phyloP scores from a whole-genome alignment of 1,140 invertebrate species.

The Helicorthomorpha holstii region DNA sequence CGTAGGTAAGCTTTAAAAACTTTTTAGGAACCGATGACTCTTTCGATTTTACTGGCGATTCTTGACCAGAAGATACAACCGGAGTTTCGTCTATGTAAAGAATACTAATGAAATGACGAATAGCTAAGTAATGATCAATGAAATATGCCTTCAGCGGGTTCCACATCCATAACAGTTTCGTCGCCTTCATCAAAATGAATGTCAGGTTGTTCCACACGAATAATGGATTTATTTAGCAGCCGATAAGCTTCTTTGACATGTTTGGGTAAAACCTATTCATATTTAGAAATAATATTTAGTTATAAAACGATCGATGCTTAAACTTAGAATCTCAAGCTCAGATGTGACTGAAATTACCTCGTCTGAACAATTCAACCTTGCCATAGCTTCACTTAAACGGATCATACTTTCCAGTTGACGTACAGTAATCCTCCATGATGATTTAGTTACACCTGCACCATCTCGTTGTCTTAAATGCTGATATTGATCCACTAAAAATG shows the following conservation, averaged over 20 bases:
- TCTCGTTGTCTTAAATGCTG: conserved; percentile 69
- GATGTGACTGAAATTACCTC: too few species aligned
- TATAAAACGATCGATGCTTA: too few species aligned
- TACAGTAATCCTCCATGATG: conserved; percentile 93
- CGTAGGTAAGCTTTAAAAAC: conserved; percentile 77
- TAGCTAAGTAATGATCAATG: too few species aligned
- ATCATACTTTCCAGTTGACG: conserved; percentile 97
- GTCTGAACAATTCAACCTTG: conserved; percentile 84
- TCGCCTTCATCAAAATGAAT: conserved; percentile 74
- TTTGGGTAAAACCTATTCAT: conserved; percentile 38
- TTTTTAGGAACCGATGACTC: conserved; percentile 37
- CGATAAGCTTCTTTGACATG: conserved; percentile 91
- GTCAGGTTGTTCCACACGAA: conserved; percentile 93
- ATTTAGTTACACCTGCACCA: conserved; percentile 42
- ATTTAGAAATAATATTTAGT: too few species aligned
- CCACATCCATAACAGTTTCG: conserved; percentile 27
- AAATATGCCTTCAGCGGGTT: conserved; percentile 11
- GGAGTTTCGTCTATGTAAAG: too few species aligned
- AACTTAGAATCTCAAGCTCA: too few species aligned
- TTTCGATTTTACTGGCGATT: not conserved
- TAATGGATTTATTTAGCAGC: conserved; percentile 94
- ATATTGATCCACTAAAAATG: conserved; percentile 78
- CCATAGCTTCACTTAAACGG: conserved; percentile 87
- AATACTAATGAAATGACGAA: too few species aligned
- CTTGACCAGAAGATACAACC: too few species aligned